A percentile compares a stretch with the other conserved stretches of the same genome.
Evolutionary conservation across 2,113 vertebrate genomes (phyloP).

Genomic region (Saimiri boliviensis): DNA sequence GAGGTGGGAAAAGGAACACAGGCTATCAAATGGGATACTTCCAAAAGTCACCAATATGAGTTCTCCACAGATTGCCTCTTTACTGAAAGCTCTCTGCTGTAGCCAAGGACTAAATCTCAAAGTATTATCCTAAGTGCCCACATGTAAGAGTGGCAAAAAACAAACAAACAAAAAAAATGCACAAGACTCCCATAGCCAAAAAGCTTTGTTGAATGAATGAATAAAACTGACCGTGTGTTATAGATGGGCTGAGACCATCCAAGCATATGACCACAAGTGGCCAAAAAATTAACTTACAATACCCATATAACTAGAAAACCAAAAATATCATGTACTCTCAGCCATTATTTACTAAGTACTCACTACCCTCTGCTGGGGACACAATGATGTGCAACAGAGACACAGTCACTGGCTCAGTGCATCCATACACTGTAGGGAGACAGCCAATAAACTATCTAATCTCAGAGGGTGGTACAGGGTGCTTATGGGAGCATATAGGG

Average conservation of each 20-base stretch:
- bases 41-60: background rate
- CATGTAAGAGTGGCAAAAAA: background rate
- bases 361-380: background rate
- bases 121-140: background rate
- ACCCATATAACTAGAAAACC: background rate
- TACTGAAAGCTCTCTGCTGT: background rate
- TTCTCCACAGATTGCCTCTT: background rate
- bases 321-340: background rate
- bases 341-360: background rate
- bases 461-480: background rate
- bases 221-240: background rate
- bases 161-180: background rate
- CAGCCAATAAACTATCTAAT: background rate
- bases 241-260: background rate
- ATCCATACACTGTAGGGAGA: background rate
- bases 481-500: background rate
- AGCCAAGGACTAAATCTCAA: background rate
- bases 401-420: background rate
- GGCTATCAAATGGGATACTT: background rate
- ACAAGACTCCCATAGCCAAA: background rate
- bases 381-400: background rate
- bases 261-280: background rate
- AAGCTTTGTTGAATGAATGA: background rate
- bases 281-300: background rate
- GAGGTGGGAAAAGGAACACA: background rate